These are phyloP conservation scores for Parotia lawesii DNA, from an alignment of 2,113 vertebrate species.

Conservation along the genomic window DNA sequence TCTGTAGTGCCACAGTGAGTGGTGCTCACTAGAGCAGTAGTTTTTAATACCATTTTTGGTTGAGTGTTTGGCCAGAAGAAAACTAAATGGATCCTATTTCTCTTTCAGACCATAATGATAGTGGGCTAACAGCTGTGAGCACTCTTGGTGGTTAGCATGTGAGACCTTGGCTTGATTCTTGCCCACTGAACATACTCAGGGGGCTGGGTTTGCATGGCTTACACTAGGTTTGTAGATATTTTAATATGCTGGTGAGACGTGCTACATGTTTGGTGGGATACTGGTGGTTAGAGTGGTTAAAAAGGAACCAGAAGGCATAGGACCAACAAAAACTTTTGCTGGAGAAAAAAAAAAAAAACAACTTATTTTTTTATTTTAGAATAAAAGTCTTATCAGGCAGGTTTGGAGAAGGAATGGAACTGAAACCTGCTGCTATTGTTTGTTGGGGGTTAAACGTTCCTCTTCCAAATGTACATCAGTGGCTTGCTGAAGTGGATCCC, in stretches of 20 bases:
- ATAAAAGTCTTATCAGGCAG: neutral
- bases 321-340: neutral
- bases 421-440: neutral
- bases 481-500: neutral
- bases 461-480: neutral
- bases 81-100: neutral
- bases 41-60: neutral
- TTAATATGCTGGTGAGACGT: neutral
- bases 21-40: neutral
- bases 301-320: neutral
- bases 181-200: neutral
- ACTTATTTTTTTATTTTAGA: neutral
- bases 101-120: conserved; percentile 16
- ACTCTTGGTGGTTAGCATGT: neutral
- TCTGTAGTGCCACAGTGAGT: neutral
- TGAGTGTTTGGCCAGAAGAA: neutral
- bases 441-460: neutral
- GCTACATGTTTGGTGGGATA: neutral
- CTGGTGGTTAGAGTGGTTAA: conserved; percentile 11
- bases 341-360: neutral
- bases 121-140: neutral
- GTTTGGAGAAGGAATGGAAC: conserved; percentile 3
- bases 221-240: neutral
- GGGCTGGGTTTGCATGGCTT: neutral
- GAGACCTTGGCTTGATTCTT: conserved; percentile 15